Conservation (phyloP, 2,113 vertebrate species). For the Caranx melampygus region DNA sequence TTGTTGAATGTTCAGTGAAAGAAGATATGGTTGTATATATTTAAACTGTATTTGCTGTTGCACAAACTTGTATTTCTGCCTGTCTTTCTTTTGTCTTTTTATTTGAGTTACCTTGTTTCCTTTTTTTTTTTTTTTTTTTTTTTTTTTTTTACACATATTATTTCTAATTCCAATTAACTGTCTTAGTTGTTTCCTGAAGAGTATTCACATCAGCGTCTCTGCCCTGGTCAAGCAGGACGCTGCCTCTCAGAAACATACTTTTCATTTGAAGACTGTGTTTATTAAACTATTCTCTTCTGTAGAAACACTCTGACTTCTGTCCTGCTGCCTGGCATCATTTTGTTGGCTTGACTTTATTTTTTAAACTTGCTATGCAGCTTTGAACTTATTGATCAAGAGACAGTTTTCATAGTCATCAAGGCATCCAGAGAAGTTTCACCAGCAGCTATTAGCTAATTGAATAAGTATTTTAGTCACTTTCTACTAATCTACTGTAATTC, state of each 20-base stretch:
- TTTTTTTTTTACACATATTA: conserved; percentile 39
- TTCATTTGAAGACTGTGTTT: conserved; percentile 64
- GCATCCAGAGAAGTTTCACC: too few species aligned
- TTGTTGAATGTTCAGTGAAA: conserved; percentile 72
- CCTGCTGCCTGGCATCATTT: neutral
- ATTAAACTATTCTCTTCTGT: conserved; percentile 76
- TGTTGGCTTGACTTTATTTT: neutral
- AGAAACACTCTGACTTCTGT: conserved; percentile 32
- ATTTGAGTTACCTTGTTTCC: neutral
- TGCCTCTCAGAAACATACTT: conserved; percentile 44
- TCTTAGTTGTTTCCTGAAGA: conserved; percentile 52
- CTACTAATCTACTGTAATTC: too few species aligned
- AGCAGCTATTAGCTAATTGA: neutral
- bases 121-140: neutral
- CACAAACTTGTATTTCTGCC: conserved; percentile 63
- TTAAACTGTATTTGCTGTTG: conserved; percentile 73
- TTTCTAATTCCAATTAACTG: conserved; percentile 56
- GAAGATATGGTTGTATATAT: conserved; percentile 68
- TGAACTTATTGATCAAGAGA: too few species aligned
- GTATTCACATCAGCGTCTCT: conserved; percentile 36
- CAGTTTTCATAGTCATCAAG: too few species aligned
- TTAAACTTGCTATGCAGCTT: too few species aligned
- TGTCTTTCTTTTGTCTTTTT: conserved; percentile 15
- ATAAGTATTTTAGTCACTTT: too few species aligned
- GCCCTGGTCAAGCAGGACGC: conserved; percentile 30